Evolutionary conservation across 1,140 invertebrate genomes (phyloP).

Genomic region (Psilanteris sp.): DNA sequence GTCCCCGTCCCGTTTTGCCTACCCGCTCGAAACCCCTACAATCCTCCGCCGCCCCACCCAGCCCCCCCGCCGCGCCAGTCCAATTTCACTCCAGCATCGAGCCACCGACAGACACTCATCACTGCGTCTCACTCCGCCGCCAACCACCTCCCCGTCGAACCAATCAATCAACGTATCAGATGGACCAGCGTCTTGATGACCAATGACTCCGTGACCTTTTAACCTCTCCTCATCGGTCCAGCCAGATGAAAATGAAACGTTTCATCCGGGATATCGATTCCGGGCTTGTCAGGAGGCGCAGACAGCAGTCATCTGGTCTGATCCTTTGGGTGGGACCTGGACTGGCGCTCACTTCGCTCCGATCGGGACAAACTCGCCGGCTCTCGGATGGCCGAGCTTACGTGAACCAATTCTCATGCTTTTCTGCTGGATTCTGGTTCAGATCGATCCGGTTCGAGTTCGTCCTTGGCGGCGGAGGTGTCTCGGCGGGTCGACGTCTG

Average conservation of each 20-base stretch:
- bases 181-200: conserved; percentile 12
- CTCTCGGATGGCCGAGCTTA: no score
- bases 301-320: no score
- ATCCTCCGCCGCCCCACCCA: conserved; percentile 8
- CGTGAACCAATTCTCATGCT: no score
- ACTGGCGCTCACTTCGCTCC: no score
- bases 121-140: conserved; percentile 1
- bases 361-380: no score
- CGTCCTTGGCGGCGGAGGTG: no score
- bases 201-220: conserved; percentile 9
- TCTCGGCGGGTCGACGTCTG: no score
- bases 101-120: conserved; percentile 42
- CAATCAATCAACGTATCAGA: conserved; percentile 39
- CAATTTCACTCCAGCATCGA: conserved; percentile 51
- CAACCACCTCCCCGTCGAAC: conserved; percentile 22
- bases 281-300: no score
- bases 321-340: no score
- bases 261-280: no score
- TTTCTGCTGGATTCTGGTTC: no score
- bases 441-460: no score
- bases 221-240: neutral
- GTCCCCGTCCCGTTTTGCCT: conserved; percentile 61
- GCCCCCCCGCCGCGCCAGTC: conserved; percentile 16
- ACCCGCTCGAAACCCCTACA: conserved; percentile 55
- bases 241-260: neutral